Conservation (phyloP, 2,113 vertebrate species). For the Dipodomys merriami region DNA sequence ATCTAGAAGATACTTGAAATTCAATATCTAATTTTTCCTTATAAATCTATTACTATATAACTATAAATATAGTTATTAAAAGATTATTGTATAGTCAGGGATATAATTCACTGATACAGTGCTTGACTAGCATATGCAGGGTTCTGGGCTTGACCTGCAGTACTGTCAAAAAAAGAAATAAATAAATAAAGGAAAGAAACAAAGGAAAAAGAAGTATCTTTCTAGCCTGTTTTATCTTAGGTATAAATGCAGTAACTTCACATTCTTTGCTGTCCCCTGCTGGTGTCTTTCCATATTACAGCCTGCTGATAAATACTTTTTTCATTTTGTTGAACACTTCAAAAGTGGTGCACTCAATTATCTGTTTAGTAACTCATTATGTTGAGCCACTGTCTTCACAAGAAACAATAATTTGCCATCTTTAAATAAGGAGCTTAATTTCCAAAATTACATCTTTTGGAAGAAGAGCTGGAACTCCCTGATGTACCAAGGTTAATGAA, state of each 20-base stretch:
- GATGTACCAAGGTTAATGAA: background rate
- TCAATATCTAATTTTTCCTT: constrained; percentile 13
- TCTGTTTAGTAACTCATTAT: background rate
- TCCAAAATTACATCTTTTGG: background rate
- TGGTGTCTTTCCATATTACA: constrained; percentile 65
- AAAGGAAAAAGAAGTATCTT: too few relatives aligned
- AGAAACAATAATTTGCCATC: background rate
- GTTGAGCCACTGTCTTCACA: background rate
- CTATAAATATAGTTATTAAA: constrained; percentile 16
- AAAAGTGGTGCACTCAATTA: background rate
- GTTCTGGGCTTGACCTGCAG: too few relatives aligned
- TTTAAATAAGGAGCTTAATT: background rate
- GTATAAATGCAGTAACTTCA: background rate
- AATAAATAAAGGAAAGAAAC: too few relatives aligned
- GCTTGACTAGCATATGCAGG: too few relatives aligned
- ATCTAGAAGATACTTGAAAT: constrained; percentile 27
- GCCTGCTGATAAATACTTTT: background rate
- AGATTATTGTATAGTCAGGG: background rate
- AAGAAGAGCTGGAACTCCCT: background rate
- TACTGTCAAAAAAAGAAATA: too few relatives aligned
- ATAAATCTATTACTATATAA: background rate
- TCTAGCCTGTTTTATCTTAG: background rate
- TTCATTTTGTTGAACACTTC: background rate
- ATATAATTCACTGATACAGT: too few relatives aligned
- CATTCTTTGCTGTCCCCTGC: constrained; percentile 77